Evolutionary conservation across 2,888 invertebrate species (phyloP).

Genomic region (Odontomyia ornata): DNA sequence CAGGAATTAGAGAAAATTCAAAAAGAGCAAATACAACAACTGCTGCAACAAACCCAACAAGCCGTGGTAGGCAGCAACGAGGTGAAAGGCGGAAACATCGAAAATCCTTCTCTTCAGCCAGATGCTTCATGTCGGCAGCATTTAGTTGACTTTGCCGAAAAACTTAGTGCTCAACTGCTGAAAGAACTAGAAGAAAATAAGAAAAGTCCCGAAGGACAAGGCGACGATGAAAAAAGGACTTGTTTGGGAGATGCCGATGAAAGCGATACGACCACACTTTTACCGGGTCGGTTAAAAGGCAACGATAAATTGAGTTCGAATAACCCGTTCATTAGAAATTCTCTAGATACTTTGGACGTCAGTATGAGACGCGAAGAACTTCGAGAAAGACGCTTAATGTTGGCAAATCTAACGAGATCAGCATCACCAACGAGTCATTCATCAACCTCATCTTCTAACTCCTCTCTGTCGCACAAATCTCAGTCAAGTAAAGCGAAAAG

Average conservation of each 20-base stretch:
- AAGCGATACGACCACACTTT: slow-evolving; percentile 42
- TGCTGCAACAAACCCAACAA: background rate
- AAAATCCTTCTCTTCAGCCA: background rate
- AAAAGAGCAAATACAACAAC: slow-evolving; percentile 33
- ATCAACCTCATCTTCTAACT: slow-evolving; percentile 61
- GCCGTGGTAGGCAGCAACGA: background rate
- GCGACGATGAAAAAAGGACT: background rate
- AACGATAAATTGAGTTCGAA: slow-evolving; percentile 38
- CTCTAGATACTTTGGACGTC: slow-evolving; percentile 5
- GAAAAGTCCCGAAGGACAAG: background rate
- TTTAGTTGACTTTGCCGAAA: slow-evolving; percentile 81
- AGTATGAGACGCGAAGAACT: slow-evolving; percentile 59
- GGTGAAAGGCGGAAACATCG: background rate
- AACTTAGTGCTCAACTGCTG: slow-evolving; percentile 81
- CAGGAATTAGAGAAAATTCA: slow-evolving; percentile 30
- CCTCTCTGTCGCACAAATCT: slow-evolving; percentile 58
- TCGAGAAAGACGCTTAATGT: slow-evolving; percentile 62
- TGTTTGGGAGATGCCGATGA: background rate
- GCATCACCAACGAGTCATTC: slow-evolving; percentile 56
- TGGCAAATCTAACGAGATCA: slow-evolving; percentile 61
- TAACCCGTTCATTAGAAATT: slow-evolving; percentile 10
- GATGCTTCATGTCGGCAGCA: slow-evolving; percentile 73
- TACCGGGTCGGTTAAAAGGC: slow-evolving; percentile 59
- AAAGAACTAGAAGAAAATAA: slow-evolving; percentile 74
- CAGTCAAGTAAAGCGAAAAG: slow-evolving; percentile 39